These are phyloP conservation scores for Campopleginae sp. DNA, from an alignment of 2,888 invertebrate genomes.

Conservation along the genomic window DNA sequence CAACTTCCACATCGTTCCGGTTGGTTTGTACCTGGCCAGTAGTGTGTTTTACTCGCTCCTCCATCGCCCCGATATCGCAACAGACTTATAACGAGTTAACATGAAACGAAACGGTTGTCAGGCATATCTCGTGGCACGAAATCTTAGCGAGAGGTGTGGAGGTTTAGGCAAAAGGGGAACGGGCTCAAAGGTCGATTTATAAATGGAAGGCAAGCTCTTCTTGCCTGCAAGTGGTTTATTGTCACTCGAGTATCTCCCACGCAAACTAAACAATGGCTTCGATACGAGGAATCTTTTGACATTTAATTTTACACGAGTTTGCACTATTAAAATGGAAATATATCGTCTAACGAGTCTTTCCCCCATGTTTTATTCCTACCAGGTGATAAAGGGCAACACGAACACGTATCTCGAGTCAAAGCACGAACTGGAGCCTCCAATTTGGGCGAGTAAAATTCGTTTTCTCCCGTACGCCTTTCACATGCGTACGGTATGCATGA, in stretches of 20 bases:
- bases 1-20: not conserved
- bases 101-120: conserved; percentile 43
- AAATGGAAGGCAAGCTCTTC: conserved; percentile 54
- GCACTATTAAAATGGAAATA: conserved; percentile 24
- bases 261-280: conserved; percentile 54
- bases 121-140: conserved; percentile 46
- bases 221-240: conserved; percentile 64
- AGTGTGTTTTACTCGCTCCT: not conserved
- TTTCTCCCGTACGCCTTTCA: conserved; percentile 94
- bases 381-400: conserved; percentile 93
- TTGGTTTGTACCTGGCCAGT: conserved; percentile 27
- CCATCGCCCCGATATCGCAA: conserved; percentile 26
- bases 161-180: conserved; percentile 5
- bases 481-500: conserved; percentile 94
- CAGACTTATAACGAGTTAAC: conserved; percentile 24
- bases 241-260: conserved; percentile 55
- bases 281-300: conserved; percentile 49
- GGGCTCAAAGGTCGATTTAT: conserved; percentile 57
- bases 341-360: conserved; percentile 45
- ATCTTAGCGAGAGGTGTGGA: conserved; percentile 35
- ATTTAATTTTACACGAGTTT: conserved; percentile 52
- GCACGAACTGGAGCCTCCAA: conserved; percentile 91
- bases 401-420: conserved; percentile 94
- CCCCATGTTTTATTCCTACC: conserved; percentile 75
- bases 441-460: conserved; percentile 93